Evolutionary conservation across 1,140 invertebrate species (phyloP), one percentile per base, ranked within the genome.

Genomic region (Acromyrmex echinatior): DNA sequence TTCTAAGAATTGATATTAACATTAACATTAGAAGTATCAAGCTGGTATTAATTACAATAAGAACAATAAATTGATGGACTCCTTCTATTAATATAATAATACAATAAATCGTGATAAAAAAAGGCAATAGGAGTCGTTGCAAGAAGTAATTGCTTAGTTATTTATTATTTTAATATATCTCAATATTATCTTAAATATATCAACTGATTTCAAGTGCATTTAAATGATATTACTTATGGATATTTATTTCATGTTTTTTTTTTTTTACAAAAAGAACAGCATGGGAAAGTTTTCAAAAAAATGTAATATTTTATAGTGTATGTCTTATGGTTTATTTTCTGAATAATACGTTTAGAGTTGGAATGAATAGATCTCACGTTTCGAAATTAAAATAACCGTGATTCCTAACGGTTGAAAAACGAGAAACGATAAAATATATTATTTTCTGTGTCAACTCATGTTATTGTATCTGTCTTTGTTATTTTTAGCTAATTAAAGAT

Each of bases 401-500:
- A 68, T 53, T 86, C 18, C n/a, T 58, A 28, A 49, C 3, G 62
- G 28, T 10, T 0, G 45, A 18, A 60, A 68, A 14, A 28, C 65
- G 9, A 71, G 65, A 45, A n/a, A 14, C 25, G 39, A 80, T 49
- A 53, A 70, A 6, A 56, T 51, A 35, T 14, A 39, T 71, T 81
- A 58, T 51, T 18, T 53, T 25, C 2, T 45, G 35, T 68, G 63
- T 60, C 39, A 62, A 62, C 12, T 14, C 62, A 31, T 7, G 25
- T n/a, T 18, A 58, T 68, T 35, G 31, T 31, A 66, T 35, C 28
- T 14, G 18, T 45, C 51, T 31, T 18, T 1, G 28, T 14, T 16
- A 56, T 77, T 85, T 53, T 87, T 68, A 70, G 79, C 70, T 84
- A 84, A 28, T 58, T 35, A 14, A 16, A 86, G 28, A 25, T 9